A percentile compares a stretch with the other conserved stretches of the same genome.
These are phyloP conservation scores for Cyrtonyx montezumae DNA, from an alignment of 2,113 vertebrate species.

Conservation along the genomic window DNA sequence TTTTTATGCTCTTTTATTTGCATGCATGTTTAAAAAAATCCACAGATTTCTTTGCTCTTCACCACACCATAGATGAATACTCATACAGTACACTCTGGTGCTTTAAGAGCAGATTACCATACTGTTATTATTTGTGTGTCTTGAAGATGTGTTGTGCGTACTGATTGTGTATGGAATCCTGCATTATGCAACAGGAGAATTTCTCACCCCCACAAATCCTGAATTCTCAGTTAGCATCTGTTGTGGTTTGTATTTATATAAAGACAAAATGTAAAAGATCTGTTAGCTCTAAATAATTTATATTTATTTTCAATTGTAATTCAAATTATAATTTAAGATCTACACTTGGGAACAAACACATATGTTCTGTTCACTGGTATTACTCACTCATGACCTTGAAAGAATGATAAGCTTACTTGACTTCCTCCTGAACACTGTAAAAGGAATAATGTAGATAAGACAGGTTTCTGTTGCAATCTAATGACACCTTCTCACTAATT, in stretches of 20 bases:
- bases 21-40: neutral
- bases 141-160: neutral
- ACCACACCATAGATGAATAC: fast-evolving
- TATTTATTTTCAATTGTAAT: neutral
- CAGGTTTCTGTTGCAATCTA: neutral
- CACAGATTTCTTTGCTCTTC: neutral
- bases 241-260: neutral
- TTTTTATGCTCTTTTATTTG: neutral
- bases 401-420: neutral
- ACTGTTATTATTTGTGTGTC: neutral
- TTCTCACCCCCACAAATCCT: neutral
- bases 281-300: neutral
- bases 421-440: neutral
- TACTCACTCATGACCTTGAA: neutral
- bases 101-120: neutral
- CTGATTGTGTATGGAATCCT: neutral
- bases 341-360: neutral
- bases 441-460: neutral
- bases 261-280: neutral
- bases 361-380: neutral
- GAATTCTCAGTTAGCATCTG: neutral
- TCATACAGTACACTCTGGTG: neutral
- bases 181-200: neutral
- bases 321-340: neutral
- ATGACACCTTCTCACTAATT: neutral